Evolutionary conservation across 2,797 vertebrate genomes (phyloP).

Genomic region (Rhynchonycteris naso): DNA sequence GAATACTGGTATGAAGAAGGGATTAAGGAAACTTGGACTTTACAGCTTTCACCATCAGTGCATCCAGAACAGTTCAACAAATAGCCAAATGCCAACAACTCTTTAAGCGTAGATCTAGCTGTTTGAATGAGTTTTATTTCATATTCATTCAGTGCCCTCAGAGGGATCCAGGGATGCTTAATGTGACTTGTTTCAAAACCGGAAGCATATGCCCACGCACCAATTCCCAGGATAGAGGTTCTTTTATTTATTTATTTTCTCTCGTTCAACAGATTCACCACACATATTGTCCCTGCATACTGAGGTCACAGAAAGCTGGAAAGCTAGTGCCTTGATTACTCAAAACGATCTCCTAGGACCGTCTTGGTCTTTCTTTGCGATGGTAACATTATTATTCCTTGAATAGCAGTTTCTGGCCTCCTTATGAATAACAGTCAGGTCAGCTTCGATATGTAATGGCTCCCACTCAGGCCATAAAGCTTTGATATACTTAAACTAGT

Average conservation of each 20-base stretch:
- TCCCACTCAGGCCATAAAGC: constrained; percentile 68
- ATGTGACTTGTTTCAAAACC: neutral
- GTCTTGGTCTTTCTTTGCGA: constrained; percentile 55
- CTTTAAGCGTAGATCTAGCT: neutral
- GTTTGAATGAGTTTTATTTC: neutral
- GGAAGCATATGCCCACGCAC: neutral
- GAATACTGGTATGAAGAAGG: neutral
- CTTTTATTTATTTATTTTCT: neutral
- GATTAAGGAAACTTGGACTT: neutral
- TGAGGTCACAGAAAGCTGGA: constrained; percentile 23
- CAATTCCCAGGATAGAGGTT: neutral
- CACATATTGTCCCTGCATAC: neutral
- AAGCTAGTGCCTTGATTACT: constrained; percentile 53
- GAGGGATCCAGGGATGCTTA: neutral
- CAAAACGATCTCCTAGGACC: constrained; percentile 46
- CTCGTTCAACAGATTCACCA: neutral
- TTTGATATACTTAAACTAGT: constrained; percentile 62
- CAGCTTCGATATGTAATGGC: constrained; percentile 63
- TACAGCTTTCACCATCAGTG: neutral
- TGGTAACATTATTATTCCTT: constrained; percentile 69
- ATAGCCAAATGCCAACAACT: neutral
- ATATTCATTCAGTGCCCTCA: neutral
- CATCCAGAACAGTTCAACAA: neutral
- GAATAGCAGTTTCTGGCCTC: constrained; percentile 55
- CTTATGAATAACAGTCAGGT: constrained; percentile 49